Evolutionary conservation across 30 jellyfish, hydroid and myxozoan species (phyloP), one percentile per base, ranked within the genome.

Genomic region (Aurelia sp.): DNA sequence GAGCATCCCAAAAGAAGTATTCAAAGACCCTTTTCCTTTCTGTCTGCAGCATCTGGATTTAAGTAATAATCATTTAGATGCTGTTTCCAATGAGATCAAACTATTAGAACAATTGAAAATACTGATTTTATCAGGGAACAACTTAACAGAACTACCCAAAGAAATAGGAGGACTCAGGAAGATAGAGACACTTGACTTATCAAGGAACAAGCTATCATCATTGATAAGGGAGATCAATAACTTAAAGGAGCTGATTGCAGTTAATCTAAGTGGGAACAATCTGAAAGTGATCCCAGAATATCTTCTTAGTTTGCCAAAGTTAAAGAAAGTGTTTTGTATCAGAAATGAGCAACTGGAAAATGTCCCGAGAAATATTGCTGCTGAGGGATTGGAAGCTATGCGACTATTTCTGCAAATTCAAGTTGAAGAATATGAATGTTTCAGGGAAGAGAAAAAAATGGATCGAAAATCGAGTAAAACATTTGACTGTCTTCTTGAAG

Each of bases 361-460:
- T 55, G 60, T 87, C n/a, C 91, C 96, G 6, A 69, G 78, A 59
- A 47, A 67, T 3, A 63, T 87, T 76, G 96, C 96, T 3, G 62
- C 69, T n/a, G 74, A 77, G 20, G 96, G 91, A 17, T 59, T 87
- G 31, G 68, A 78, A 10, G 91, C 96, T 27, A 87, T 87, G 91
- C 60, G 96, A 78, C 48, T 58, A 6, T 87, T 67, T 71, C 76
- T 87, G 19, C 30, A 62, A 8, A 71, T 87, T 8, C 37, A 63
- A 19, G 96, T 86, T 21, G 96, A 86, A 50, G 62, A 23, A 68
- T 86, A 66, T 68, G 89, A 86, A 44, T 53, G 51, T 41, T 63
- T 66, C 51, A n/a, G 17, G 21, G 85, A 82, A 61, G 57, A 47
- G 68, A 58, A 1, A 20, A 68, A 9, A 57, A 59, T n/a, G 20